A percentile compares a stretch with the other conserved stretches of the same genome.
Conservation (phyloP, 2,797 vertebrate species). For the Prionace glauca region DNA sequence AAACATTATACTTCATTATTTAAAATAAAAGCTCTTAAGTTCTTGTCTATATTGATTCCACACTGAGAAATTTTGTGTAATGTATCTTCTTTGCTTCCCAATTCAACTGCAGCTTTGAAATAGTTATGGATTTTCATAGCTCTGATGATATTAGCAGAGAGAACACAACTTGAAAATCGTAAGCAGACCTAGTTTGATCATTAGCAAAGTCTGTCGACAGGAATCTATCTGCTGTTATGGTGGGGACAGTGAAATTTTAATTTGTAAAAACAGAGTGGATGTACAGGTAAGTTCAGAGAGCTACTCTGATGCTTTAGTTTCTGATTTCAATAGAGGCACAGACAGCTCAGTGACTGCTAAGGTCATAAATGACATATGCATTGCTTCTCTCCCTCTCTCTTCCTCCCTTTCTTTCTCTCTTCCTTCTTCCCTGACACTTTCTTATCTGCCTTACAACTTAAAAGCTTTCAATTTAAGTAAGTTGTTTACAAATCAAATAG, state of each 20-base stretch:
- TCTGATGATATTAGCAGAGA: not conserved
- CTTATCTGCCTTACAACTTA: not conserved
- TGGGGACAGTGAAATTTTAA: not conserved
- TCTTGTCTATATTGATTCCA: not conserved
- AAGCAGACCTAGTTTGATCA: not conserved
- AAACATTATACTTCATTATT: conserved; percentile 25
- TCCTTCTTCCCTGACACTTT: too few species aligned
- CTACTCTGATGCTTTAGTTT: not conserved
- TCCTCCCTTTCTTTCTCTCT: too few species aligned
- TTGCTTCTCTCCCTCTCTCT: too few species aligned
- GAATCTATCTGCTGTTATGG: not conserved
- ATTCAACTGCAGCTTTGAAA: not conserved
- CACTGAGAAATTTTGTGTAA: not conserved
- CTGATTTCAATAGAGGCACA: not conserved
- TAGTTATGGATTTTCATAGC: not conserved
- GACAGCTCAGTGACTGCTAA: not conserved
- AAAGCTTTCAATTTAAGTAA: not conserved
- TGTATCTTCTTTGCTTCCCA: not conserved
- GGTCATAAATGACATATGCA: not conserved
- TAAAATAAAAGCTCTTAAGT: not conserved
- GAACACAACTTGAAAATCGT: not conserved
- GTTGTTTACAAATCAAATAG: not conserved
- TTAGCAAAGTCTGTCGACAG: not conserved
- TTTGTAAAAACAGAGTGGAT: not conserved
- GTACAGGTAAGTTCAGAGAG: not conserved